These are phyloP conservation scores for Rhopilema esculentum DNA, from an alignment of 30 jellyfish, hydroid and myxozoan species.

Conservation along the genomic window DNA sequence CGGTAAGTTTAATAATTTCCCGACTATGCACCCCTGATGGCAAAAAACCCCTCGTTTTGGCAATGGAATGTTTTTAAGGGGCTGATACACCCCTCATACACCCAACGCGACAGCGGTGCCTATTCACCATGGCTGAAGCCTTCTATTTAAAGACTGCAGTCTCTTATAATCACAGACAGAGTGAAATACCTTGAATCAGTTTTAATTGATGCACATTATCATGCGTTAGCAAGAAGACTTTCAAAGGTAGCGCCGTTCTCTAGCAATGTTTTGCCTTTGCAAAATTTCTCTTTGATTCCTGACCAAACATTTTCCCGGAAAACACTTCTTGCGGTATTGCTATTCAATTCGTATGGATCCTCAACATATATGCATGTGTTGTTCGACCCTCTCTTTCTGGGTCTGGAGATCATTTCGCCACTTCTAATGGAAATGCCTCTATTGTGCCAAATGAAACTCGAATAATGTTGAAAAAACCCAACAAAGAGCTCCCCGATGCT, in stretches of 20 bases:
- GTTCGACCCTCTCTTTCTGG: constrained; percentile 37
- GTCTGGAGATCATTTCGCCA: constrained; percentile 31
- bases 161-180: too few species aligned
- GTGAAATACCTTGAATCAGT: too few species aligned
- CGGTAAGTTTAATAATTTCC: too few species aligned
- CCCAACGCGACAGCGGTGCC: too few species aligned
- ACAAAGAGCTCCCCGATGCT: constrained; percentile 40
- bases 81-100: too few species aligned
- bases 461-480: constrained; percentile 56
- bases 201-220: too few species aligned
- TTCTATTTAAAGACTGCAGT: not conserved
- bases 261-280: constrained; percentile 16
- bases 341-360: constrained; percentile 21
- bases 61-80: too few species aligned
- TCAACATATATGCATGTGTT: constrained; percentile 62
- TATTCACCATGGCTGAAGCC: too few species aligned
- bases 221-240: too few species aligned
- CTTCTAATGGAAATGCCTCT: constrained; percentile 49
- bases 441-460: constrained; percentile 16
- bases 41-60: too few species aligned
- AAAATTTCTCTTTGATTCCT: constrained; percentile 2
- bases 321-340: constrained; percentile 50
- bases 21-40: too few species aligned
- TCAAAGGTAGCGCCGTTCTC: constrained; percentile 7
- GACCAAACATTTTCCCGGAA: constrained; percentile 25